Conservation (phyloP, 2,113 vertebrate genomes). For the Pachyramphus minor region DNA sequence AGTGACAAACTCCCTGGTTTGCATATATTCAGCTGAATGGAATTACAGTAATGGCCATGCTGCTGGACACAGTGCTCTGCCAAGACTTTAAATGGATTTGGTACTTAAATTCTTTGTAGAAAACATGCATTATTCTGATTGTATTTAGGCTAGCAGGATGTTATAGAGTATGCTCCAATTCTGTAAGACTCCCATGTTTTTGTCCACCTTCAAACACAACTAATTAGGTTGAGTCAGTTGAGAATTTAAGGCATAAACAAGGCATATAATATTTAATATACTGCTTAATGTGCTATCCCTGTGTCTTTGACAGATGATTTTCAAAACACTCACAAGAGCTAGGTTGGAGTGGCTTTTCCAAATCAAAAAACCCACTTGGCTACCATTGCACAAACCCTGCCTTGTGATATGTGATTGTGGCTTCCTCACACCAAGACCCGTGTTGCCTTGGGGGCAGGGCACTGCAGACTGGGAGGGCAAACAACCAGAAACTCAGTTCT, state of each 20-base stretch:
- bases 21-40: constrained; percentile 49
- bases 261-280: not conserved
- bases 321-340: not conserved
- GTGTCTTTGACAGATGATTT: not conserved
- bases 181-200: not conserved
- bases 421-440: not conserved
- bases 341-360: not conserved
- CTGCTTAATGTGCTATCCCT: not conserved
- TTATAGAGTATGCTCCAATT: not conserved
- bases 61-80: constrained; percentile 52
- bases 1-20: constrained; percentile 71
- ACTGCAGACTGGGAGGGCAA: not conserved
- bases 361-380: not conserved
- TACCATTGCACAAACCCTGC: not conserved
- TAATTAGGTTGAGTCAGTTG: not conserved
- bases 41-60: constrained; percentile 61
- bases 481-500: not conserved
- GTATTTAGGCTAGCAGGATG: not conserved
- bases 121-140: constrained; percentile 20
- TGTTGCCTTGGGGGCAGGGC: not conserved
- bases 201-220: not conserved
- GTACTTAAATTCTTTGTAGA: not conserved
- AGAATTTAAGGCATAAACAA: not conserved
- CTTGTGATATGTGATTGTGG: not conserved
- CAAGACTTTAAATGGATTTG: constrained; percentile 20